Base-by-base conservation (phyloP, 2,888 invertebrate species). In the Fragum whitleyi region DNA sequence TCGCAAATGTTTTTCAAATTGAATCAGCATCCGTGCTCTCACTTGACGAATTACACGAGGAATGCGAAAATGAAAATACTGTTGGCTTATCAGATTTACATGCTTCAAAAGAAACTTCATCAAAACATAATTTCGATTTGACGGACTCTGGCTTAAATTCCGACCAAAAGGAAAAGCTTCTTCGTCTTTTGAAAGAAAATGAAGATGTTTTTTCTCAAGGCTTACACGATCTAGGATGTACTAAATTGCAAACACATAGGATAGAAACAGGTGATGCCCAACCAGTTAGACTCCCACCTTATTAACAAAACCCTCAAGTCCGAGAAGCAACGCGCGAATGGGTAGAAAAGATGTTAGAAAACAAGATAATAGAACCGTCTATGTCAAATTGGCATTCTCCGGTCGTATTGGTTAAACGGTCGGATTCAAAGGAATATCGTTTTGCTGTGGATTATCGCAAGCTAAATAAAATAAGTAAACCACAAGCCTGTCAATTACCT, bases 401-500 rank as follows among this genome's bases (percentile, higher is more conserved):
- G 5, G 28, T 59, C 9, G 59, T 59, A 16, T 29, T 59, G 29
- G 59, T 59, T 28, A 59, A 59, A 29, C 26, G 28, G 28, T 11
- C 28, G 9, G 29, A 59, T 29, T 59, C 59, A 59, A 29, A 59
- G 2, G 59, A 59, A 59, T 59, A 59, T 59, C 7, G 59, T 0
- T 59, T 59, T 29, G 82, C 80, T 29, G n/a, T n/a, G n/a, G n/a
- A n/a, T n/a, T n/a, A n/a, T n/a, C n/a, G n/a, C n/a, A n/a, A n/a
- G n/a, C n/a, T 68, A 76, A 7, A 79, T 84, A 55, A 84, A 78
- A 29, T 69, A 28, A 69, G 47, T 9, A 69, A 53, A 32, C 81
- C 81, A 26, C 72, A 78, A 23, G 68, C 76, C 1, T 82, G 78
- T 59, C 86, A 84, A 26, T 36, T 86, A 1, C 86, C 85, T 16